These are phyloP conservation scores for Anguilla obscura DNA, from an alignment of 2,797 vertebrate species.

Conservation along the genomic window DNA sequence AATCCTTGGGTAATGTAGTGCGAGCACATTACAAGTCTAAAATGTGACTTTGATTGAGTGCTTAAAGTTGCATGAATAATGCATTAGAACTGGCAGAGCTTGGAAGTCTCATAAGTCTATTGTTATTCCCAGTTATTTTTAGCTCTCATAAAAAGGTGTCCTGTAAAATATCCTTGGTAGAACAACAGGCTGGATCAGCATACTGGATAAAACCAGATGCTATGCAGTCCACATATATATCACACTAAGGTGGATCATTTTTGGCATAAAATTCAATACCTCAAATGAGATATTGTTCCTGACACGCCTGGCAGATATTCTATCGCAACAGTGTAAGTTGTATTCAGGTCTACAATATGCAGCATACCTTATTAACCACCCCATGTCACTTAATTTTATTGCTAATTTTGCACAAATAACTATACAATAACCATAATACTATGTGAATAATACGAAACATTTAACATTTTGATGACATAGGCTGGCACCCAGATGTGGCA, in stretches of 20 bases:
- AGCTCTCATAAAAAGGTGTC: background rate
- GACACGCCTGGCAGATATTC: background rate
- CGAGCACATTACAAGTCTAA: background rate
- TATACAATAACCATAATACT: background rate
- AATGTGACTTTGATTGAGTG: constrained; percentile 23
- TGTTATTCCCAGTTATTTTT: constrained; percentile 17
- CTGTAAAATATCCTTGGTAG: constrained; percentile 9
- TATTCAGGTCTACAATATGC: background rate
- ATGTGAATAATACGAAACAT: background rate
- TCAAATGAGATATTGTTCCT: background rate
- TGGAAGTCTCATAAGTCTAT: background rate
- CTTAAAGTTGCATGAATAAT: constrained; percentile 25
- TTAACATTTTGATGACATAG: background rate
- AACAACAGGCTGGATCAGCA: background rate
- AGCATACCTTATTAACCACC: background rate
- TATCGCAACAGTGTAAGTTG: background rate
- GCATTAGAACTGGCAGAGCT: constrained; percentile 14
- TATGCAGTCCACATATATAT: background rate
- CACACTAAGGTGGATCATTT: background rate
- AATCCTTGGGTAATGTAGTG: constrained; percentile 16
- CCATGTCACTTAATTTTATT: background rate
- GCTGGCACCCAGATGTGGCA: background rate
- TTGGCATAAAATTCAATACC: background rate
- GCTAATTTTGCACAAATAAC: background rate
- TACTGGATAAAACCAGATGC: background rate